These are phyloP conservation scores for Caenorhabditis inopinata DNA, from an alignment of 1,140 invertebrate species.

Conservation along the genomic window DNA sequence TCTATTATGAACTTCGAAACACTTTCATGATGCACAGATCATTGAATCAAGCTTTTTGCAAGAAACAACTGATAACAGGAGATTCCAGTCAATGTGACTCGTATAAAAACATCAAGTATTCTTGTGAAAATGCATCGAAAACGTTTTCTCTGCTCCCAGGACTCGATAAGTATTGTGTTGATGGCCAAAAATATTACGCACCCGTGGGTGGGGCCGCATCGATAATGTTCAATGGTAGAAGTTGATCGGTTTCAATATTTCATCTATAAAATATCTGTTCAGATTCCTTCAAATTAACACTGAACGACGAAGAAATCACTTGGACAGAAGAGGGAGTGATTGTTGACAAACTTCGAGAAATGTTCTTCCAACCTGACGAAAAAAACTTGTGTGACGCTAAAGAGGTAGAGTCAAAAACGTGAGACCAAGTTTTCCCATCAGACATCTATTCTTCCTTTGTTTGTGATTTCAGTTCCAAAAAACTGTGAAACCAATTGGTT, in stretches of 20 bases:
- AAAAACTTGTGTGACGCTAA: not conserved
- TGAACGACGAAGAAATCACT: not conserved
- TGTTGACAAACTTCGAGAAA: not conserved
- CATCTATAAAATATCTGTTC: not conserved
- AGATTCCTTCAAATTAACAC: constrained; percentile 15
- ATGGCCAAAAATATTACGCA: not conserved
- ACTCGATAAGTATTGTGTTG: not conserved
- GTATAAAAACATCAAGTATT: not conserved
- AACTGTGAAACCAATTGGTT: constrained; percentile 11
- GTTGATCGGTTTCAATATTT: not conserved
- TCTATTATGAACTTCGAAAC: not conserved
- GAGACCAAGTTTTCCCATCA: not conserved
- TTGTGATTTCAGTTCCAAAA: not conserved
- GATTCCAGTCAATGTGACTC: not conserved
- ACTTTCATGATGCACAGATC: not conserved
- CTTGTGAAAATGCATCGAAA: not conserved
- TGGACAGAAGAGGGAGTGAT: constrained; percentile 14
- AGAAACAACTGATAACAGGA: not conserved
- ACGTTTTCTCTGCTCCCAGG: not conserved
- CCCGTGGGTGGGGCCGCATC: not conserved
- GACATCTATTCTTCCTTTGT: not conserved
- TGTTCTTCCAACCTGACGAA: not conserved
- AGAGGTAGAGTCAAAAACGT: not conserved
- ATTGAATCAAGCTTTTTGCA: constrained; percentile 8
- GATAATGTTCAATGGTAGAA: not conserved